Evolutionary conservation across 1,140 invertebrate genomes (phyloP), one percentile per base, ranked within the genome.

Genomic region (Agrypnia vestita): DNA sequence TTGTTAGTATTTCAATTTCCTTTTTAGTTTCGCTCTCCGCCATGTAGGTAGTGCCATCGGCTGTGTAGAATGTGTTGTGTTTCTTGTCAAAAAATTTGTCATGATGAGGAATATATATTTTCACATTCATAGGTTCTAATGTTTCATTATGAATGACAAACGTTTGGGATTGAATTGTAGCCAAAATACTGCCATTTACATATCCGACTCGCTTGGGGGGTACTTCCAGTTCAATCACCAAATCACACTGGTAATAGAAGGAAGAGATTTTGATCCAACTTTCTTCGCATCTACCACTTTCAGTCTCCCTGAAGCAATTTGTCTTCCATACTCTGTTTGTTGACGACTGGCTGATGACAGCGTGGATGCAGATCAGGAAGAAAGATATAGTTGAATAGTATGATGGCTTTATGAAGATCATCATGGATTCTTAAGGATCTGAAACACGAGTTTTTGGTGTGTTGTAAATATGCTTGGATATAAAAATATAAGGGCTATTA

Each of bases 141-240:
- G 35, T 11, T 7, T 21, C 44, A 25, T 72, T 72, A 44, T 4
- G 12, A 44, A 72, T 15, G 35, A 11, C 46, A 21, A 47, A 72
- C 11, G 46, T 72, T 21, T 72, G 15, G 12, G 25, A 15, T 17
- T 11, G 8, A 15, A 47, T n/a, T 7, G 67, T 10, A 49, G 47
- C n/a, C n/a, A 72, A 17, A 49, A 72, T 72, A 6, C 47, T 44
- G 9, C 67, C 67, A 19, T 72, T 25, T 15, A 17, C 17, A 44
- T 72, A 72, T 13, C 44, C 67, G 46, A 72, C 47, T 72, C 67
- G 12, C 46, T 72, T 72, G 15, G 67, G 67, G 13, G 67, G 35
- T 19, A 19, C 46, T 15, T 72, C n/a, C 4, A 49, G 9, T 11
- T 49, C 46, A 3, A 15, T 51, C 1, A 51, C n/a, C 49, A 51